These are phyloP conservation scores for Sander vitreus DNA, from an alignment of 2,113 vertebrate genomes.

Conservation along the genomic window DNA sequence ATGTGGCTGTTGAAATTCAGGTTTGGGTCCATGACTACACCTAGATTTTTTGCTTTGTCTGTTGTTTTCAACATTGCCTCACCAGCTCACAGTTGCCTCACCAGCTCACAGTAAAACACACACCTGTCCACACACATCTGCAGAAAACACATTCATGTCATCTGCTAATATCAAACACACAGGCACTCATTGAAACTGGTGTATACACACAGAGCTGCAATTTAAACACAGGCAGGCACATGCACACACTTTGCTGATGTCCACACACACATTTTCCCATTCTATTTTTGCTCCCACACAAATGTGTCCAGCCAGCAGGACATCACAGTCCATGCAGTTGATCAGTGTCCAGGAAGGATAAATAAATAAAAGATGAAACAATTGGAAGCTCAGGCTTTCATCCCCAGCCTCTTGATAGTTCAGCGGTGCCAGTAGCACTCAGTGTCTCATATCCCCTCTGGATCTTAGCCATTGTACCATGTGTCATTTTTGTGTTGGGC, in stretches of 20 bases:
- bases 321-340: slow-evolving; percentile 47
- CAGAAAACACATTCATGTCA: neutral
- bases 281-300: slow-evolving; percentile 34
- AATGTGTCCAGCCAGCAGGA: slow-evolving; percentile 38
- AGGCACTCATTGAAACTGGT: neutral
- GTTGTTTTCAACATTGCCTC: too few species aligned
- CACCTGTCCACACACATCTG: neutral
- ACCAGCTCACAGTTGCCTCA: too few species aligned
- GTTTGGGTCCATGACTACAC: too few species aligned
- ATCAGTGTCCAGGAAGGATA: slow-evolving; percentile 63
- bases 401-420: slow-evolving; percentile 51
- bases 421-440: slow-evolving; percentile 28
- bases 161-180: neutral
- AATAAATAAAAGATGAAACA: slow-evolving; percentile 54
- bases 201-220: neutral
- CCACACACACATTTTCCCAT: slow-evolving; percentile 1
- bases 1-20: too few species aligned
- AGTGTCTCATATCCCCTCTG: slow-evolving; percentile 36
- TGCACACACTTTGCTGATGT: neutral
- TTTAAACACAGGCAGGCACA: neutral
- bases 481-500: slow-evolving; percentile 17
- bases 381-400: slow-evolving; percentile 51
- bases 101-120: neutral
- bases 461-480: slow-evolving; percentile 32
- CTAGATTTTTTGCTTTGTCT: too few species aligned